phyloP scores from a whole-genome alignment of 2,113 vertebrate genomes.

The Galbula dea region DNA sequence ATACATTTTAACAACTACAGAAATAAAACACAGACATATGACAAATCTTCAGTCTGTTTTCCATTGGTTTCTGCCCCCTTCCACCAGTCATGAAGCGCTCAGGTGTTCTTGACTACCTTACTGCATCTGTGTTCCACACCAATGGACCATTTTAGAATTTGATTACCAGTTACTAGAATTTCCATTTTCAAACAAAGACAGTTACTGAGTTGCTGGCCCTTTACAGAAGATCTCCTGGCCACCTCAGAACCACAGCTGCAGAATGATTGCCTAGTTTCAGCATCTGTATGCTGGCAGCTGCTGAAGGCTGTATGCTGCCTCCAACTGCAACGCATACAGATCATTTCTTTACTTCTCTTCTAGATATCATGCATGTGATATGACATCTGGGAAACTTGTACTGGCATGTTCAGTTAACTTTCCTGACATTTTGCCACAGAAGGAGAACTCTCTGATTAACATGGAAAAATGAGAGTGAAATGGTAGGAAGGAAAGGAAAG shows the following conservation, averaged over 20 bases:
- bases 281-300: neutral
- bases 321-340: neutral
- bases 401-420: neutral
- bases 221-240: neutral
- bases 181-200: neutral
- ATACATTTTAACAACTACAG: neutral
- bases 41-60: neutral
- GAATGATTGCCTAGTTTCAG: neutral
- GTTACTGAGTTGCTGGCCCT: neutral
- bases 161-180: neutral
- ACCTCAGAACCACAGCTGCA: slow-evolving; percentile 14
- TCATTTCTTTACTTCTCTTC: neutral
- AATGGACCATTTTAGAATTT: neutral
- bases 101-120: neutral
- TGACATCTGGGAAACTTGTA: neutral
- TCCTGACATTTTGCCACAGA: neutral
- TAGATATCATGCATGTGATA: neutral
- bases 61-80: neutral
- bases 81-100: neutral
- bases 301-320: neutral
- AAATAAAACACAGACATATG: neutral
- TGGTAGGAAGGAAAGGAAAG: neutral
- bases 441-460: neutral
- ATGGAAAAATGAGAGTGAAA: neutral
- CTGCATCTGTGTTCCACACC: neutral